A percentile compares a stretch with the other conserved stretches of the same genome.
These are phyloP conservation scores for Meda fulgida DNA, from an alignment of 2,797 vertebrate genomes.

Conservation along the genomic window DNA sequence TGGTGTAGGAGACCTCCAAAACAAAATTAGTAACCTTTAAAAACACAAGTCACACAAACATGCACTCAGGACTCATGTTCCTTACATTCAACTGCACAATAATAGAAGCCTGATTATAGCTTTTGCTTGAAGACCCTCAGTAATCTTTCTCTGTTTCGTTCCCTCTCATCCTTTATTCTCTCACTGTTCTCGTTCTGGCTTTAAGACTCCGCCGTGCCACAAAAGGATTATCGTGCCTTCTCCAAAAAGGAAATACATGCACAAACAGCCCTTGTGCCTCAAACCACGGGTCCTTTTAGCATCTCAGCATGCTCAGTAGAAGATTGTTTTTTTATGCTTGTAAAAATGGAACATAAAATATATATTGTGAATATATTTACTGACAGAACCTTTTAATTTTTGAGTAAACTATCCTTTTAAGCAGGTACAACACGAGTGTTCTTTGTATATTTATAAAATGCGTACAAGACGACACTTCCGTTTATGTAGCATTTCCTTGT, in stretches of 20 bases:
- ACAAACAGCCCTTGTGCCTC: constrained; percentile 30
- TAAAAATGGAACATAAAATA: no score
- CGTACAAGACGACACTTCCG: background rate
- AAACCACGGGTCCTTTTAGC: constrained; percentile 18
- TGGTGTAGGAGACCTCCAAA: no score
- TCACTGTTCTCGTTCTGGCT: constrained; percentile 26
- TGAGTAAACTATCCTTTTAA: background rate
- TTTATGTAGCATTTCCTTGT: background rate
- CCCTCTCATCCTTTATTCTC: constrained; percentile 12
- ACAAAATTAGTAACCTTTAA: no score
- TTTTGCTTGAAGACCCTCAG: constrained; percentile 54
- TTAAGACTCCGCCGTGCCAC: constrained; percentile 21
- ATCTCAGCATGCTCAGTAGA: background rate
- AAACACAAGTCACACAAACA: constrained; percentile 11
- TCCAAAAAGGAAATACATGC: constrained; percentile 28
- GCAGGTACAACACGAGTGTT: background rate
- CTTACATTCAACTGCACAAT: constrained; percentile 15
- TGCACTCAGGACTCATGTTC: constrained; percentile 7
- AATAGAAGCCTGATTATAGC: constrained; percentile 28
- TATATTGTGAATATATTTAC: background rate
- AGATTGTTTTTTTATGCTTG: background rate
- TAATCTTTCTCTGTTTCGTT: constrained; percentile 34
- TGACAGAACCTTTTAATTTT: background rate
- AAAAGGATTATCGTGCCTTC: constrained; percentile 40
- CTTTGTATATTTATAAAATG: background rate